These are phyloP conservation scores for Gambusia yucatana DNA, from an alignment of 2,797 vertebrate species.

Conservation along the genomic window DNA sequence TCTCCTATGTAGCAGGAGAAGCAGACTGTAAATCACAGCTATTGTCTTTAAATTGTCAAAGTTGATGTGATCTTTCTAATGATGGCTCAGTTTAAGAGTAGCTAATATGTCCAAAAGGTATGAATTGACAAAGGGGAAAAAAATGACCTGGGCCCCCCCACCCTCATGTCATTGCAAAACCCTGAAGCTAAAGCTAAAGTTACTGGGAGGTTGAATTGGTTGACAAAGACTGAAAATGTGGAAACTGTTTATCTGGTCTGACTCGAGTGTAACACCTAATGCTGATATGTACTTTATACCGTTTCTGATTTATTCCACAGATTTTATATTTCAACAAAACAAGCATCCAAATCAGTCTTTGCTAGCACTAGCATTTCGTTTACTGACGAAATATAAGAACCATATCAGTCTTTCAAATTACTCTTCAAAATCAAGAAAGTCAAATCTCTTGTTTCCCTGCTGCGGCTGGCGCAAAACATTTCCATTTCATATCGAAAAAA, in stretches of 20 bases:
- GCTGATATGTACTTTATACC: background rate
- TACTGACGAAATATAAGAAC: background rate
- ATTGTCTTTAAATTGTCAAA: background rate
- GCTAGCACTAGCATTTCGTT: background rate
- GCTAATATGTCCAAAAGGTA: background rate
- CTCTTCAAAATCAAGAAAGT: background rate
- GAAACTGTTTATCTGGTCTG: background rate
- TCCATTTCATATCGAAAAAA: background rate
- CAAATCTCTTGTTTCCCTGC: background rate
- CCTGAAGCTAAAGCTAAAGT: background rate
- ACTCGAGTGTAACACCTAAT: background rate
- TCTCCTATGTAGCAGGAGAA: too few species aligned
- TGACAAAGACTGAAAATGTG: conserved; percentile 5
- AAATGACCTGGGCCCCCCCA: background rate
- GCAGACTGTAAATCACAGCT: background rate
- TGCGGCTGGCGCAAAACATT: background rate
- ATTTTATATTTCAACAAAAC: background rate
- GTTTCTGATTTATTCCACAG: background rate
- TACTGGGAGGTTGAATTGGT: background rate
- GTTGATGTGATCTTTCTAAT: background rate
- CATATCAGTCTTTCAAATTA: background rate
- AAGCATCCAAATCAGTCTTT: background rate
- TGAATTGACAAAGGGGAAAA: background rate
- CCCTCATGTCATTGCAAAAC: background rate
- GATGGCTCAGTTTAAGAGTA: background rate